Evolutionary conservation across 2,888 invertebrate species (phyloP).

Genomic region (Lordiphosa fenestrarum): DNA sequence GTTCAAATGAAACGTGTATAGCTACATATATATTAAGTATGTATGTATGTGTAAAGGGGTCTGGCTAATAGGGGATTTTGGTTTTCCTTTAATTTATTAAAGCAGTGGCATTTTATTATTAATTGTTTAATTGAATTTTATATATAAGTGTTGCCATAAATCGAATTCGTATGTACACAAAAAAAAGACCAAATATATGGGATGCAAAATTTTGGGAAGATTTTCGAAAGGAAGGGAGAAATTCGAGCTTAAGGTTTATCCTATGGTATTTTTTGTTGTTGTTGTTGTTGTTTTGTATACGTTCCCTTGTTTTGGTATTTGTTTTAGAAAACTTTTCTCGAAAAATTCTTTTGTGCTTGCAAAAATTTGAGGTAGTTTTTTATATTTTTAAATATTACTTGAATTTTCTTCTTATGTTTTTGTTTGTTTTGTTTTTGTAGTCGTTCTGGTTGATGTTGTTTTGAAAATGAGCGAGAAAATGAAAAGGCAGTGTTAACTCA

Average conservation of each 20-base stretch:
- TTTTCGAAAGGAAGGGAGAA: neutral
- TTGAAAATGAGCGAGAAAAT: conserved; percentile 2
- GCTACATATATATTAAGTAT: conserved; percentile 9
- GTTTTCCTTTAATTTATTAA: conserved; percentile 53
- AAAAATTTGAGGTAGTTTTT: conserved; percentile 73
- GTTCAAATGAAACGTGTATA: conserved; percentile 21
- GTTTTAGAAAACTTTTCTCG: conserved; percentile 65
- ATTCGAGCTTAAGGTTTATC: conserved; percentile 3
- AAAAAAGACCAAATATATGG: neutral
- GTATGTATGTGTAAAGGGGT: conserved; percentile 15
- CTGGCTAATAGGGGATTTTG: conserved; percentile 33
- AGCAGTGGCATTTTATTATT: conserved; percentile 49
- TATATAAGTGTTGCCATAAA: conserved; percentile 32
- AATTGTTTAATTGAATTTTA: conserved; percentile 6
- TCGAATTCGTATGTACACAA: no score
- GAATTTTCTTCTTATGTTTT: conserved; percentile 45
- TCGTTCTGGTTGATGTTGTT: conserved; percentile 4
- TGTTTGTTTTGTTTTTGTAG: conserved; percentile 2
- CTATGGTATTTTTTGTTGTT: conserved; percentile 1
- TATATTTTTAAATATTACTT: conserved; percentile 42
- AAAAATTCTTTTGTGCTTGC: conserved; percentile 65
- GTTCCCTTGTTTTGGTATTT: conserved; percentile 33
- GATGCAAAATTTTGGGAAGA: conserved; percentile 2
- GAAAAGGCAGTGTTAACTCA: conserved; percentile 24
- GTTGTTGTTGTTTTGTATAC: conserved; percentile 34